These are phyloP conservation scores for Dipodomys spectabilis DNA, from an alignment of 2,113 vertebrate genomes.

Conservation along the genomic window DNA sequence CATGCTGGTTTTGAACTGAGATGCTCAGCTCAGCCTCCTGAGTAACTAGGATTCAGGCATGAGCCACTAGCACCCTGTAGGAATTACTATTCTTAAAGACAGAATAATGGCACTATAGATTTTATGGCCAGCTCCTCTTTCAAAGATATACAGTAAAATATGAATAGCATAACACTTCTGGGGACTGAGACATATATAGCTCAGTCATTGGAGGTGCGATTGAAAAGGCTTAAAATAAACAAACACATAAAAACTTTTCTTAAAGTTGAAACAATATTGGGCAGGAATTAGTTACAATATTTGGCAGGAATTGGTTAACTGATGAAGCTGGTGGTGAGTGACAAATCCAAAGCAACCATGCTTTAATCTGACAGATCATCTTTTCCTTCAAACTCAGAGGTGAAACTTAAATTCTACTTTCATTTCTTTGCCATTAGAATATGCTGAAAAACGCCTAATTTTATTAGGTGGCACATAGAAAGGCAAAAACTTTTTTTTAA, in stretches of 20 bases:
- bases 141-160: not conserved
- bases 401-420: constrained; percentile 24
- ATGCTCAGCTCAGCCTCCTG: too few relatives aligned
- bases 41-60: too few relatives aligned
- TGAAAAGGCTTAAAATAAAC: not conserved
- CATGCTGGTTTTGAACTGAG: too few relatives aligned
- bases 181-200: not conserved
- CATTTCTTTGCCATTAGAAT: not conserved
- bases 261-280: not conserved
- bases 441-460: not conserved
- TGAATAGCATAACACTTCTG: not conserved
- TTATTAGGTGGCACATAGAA: not conserved
- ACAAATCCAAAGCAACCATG: not conserved
- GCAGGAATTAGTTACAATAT: not conserved
- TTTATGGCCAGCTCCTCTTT: not conserved
- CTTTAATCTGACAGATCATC: not conserved
- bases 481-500: constrained; percentile 9
- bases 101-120: not conserved
- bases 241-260: not conserved
- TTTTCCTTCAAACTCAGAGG: constrained; percentile 45
- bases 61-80: too few relatives aligned
- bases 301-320: not conserved
- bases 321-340: not conserved
- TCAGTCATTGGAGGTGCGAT: not conserved
- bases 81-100: not conserved